Evolutionary conservation across 1,140 invertebrate genomes (phyloP), one percentile per base, ranked within the genome.

Genomic region (Globodera rostochiensis): DNA sequence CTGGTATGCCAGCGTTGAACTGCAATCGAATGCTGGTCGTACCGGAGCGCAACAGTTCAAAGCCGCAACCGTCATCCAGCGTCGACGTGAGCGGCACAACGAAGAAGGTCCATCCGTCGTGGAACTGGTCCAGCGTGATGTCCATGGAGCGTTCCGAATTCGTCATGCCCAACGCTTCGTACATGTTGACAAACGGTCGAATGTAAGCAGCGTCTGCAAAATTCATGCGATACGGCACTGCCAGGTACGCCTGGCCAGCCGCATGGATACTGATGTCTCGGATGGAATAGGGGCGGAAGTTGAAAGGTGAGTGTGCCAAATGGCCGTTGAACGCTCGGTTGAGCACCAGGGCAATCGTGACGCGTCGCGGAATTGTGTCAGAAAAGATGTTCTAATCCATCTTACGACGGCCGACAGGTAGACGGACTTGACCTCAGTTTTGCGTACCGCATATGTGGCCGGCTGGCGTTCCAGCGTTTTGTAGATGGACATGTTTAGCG

Each of bases 161-260:
- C 11, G 36, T 19, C 47, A 60, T 60, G 57, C 79, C 80, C 79
- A 82, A 21, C 19, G 49, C 47, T 11, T 81, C 53, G 53, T 82
- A 82, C 82, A 82, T 69, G 49, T 82, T 82, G 13, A 82, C 80
- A 83, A 84, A 82, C 15, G 80, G 53, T 8, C 80, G 80, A 0
- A 71, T 57, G 70, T 36, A 82, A 11, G 46, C 57, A 11, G 21
- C 60, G 15, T 74, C 64, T 0, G 57, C 7, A 83, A 78, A 82
- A 36, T 83, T 46, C 49, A 83, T 47, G n/a, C 47, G 25, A n/a
- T 82, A 81, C 6, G 80, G 80, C 15, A 82, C 80, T 9, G 80
- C 49, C 0, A 82, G 80, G 49, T 71, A 82, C 11, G 70, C 25
- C 8, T 57, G 49, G 11, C 80, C 80, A 4, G 49, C 80, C 2